Base-by-base conservation (phyloP, 2,113 vertebrate genomes). In the Pomatostomus ruficeps region DNA sequence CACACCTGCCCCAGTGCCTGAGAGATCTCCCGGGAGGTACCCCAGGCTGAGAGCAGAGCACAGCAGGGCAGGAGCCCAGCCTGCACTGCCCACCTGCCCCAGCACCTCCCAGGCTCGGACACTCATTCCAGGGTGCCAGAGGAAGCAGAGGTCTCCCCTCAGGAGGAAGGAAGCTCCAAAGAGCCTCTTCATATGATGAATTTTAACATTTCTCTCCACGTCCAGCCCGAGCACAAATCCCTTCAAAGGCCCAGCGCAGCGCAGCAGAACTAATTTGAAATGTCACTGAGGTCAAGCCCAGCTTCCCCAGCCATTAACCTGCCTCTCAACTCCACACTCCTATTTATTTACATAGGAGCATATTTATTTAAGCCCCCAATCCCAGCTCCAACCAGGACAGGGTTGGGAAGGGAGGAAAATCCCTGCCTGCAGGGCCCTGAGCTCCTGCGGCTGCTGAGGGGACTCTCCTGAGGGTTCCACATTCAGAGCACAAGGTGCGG, bases 261-360 rank as follows among this genome's bases (percentile, higher is more conserved):
- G 31, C 95, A 98, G 97, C 97, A 97, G 97, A 98, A 98, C 97
- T 98, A 97, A 98, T 98, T 97, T 97, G 97, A 97, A 97, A 97
- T 98, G 98, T 97, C 98, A 97, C 86, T 8, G 38, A 97, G 97
- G 97, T 97, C 97, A 97, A 96, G 94, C 96, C 95, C 1, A 0
- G 93, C 88, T 96, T 94, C 94, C 87, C 91, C 93, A 95, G 93
- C 93, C 94, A 94, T 95, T 96, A 96, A 89, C 91, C 95, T 91
- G 87, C 85, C 96, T 97, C 96, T 96, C 95, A 89, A 91, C 94
- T 96, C 57, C 66, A 45, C 95, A 93, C 92, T 89, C 24, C 8
- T 94, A 74, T 98, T 98, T 98, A 97, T 97, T 98, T 97, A 98
- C 97, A 97, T 85, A 97, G 96, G 55, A 21, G 0, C 80, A 43